Conservation (phyloP, 2,797 vertebrate species). For the Catostomus latipinnis region DNA sequence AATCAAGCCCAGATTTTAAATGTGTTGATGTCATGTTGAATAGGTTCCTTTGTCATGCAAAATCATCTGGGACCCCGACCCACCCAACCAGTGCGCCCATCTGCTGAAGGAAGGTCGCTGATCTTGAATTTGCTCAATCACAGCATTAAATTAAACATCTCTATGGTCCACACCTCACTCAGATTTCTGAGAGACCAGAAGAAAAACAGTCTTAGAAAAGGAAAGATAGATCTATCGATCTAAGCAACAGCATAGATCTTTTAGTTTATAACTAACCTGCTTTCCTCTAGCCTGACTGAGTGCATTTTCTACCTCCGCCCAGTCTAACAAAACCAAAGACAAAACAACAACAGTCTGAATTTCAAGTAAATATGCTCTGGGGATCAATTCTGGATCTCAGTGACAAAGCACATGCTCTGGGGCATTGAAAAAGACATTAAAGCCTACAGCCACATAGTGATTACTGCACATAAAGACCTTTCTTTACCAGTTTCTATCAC, state of each 20-base stretch:
- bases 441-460: constrained; percentile 38
- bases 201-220: background rate
- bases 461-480: constrained; percentile 33
- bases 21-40: too few relatives aligned
- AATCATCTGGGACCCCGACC: too few relatives aligned
- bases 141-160: constrained; percentile 9
- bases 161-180: background rate
- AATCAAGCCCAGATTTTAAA: too few relatives aligned
- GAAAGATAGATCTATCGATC: too few relatives aligned
- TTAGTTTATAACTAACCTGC: background rate
- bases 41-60: too few relatives aligned
- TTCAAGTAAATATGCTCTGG: constrained; percentile 35
- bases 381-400: constrained; percentile 42
- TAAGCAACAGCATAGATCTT: background rate
- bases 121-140: background rate
- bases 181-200: too few relatives aligned
- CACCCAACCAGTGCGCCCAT: background rate
- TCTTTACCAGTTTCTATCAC: background rate
- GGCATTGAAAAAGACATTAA: constrained; percentile 41
- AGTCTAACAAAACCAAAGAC: constrained; percentile 2
- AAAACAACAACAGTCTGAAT: constrained; percentile 22
- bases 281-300: background rate
- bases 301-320: background rate
- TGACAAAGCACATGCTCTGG: constrained; percentile 42
- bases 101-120: constrained; percentile 24